Conservation (phyloP, 2,113 vertebrate genomes). For the Ictalurus furcatus region DNA sequence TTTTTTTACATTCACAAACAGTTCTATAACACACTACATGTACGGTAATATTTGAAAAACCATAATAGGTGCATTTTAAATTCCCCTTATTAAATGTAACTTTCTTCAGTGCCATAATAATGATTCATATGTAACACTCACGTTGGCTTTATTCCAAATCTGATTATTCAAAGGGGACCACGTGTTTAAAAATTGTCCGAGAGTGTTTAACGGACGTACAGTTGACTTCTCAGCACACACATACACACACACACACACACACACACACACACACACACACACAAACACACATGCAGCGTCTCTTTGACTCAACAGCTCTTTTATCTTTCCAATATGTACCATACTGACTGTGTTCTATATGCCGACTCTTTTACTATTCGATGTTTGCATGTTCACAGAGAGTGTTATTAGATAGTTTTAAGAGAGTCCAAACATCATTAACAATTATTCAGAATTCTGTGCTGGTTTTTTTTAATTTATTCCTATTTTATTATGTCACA, state of each 20-base stretch:
- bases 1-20: too few species aligned
- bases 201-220: constrained; percentile 15
- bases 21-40: too few species aligned
- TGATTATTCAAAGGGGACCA: constrained; percentile 23
- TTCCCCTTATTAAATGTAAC: neutral
- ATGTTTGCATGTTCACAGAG: constrained; percentile 56
- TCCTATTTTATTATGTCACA: neutral
- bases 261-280: constrained; percentile 24
- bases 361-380: constrained; percentile 49
- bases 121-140: neutral
- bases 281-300: constrained; percentile 13
- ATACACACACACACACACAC: constrained; percentile 12
- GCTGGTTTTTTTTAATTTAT: constrained; percentile 31
- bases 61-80: neutral
- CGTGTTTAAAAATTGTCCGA: constrained; percentile 23
- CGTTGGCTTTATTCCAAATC: constrained; percentile 42
- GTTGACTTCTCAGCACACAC: constrained; percentile 28
- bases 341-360: constrained; percentile 55
- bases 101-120: constrained; percentile 26
- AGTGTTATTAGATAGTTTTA: constrained; percentile 32
- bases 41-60: too few species aligned
- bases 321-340: constrained; percentile 43
- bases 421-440: constrained; percentile 34
- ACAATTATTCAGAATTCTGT: constrained; percentile 47
- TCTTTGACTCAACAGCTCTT: constrained; percentile 24